Base-by-base conservation (phyloP, 2,888 invertebrate species). In the Trichopoda pennipes region DNA sequence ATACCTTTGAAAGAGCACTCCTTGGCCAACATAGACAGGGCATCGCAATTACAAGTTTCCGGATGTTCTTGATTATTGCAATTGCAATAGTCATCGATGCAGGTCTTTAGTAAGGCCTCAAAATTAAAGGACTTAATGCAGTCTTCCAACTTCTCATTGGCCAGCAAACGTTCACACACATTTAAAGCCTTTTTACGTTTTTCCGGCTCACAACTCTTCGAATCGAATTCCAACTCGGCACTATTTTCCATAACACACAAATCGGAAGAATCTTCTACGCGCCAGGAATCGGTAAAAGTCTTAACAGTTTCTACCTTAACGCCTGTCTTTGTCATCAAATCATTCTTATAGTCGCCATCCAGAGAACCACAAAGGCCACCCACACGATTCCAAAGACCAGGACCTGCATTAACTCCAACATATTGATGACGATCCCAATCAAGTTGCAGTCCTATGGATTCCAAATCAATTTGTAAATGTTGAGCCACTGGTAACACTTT, bases 341-440 rank as follows among this genome's bases (percentile, higher is more conserved):
- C 97, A 87, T 96, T 95, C 9, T 91, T 91, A 7, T 92, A 90
- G 86, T 94, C 92, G 0, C 95, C 95, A 89, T 97, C 95, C 85
- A 96, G 91, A 0, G 92, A 92, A 0, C 98, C 97, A 88, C 98
- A 98, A 0, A 98, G 92, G 72, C 97, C 98, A 81, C 94, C 94
- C 0, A 96, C 95, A 86, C 94, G 94, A 87, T 95, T 95, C 95
- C 96, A 96, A 44, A 96, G 90, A 2, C 92, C 92, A 28, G 94
- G 93, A 1, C 93, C 92, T 0, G 94, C 94, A 88, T 94, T 94
- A 0, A 96, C 91, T 81, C 94, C 92, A 7, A 96, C 91, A 80
- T 94, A 89, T 87, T 94, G 93, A 93, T 94, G 90, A 66, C 87
- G 89, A 88, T 97, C 96, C 97, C 97, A 98, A 84, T 94, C 94